A percentile compares a stretch with the other conserved stretches of the same genome.
Conservation (phyloP, 2,888 invertebrate species). For the Acholoe squamosa region DNA sequence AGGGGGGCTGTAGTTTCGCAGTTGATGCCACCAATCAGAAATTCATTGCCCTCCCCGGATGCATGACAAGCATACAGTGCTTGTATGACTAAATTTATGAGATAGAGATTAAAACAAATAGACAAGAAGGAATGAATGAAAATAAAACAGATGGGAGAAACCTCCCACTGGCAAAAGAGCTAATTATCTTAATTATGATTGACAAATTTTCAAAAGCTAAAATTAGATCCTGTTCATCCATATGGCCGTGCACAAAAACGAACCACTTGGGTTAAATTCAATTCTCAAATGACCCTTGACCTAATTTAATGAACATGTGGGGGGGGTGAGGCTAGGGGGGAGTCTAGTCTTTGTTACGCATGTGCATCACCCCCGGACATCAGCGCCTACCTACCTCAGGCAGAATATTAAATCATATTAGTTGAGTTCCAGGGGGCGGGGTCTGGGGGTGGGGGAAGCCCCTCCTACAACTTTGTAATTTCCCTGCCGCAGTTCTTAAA, state of each 20-base stretch:
- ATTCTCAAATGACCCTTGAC: conserved; percentile 15
- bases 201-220: neutral
- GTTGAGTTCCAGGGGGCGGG: neutral
- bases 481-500: no score
- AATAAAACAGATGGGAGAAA: neutral
- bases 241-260: neutral
- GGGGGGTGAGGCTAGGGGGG: neutral
- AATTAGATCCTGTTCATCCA: neutral
- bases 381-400: neutral
- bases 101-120: no score
- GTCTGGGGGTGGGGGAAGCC: neutral
- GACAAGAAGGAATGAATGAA: neutral
- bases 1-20: no score
- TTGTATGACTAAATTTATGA: no score
- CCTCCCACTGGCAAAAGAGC: no score
- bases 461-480: no score
- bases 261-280: neutral
- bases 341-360: neutral
- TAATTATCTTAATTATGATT: neutral
- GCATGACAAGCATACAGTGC: no score
- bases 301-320: neutral
- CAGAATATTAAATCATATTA: neutral
- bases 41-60: no score
- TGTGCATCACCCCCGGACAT: neutral
- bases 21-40: no score